These are phyloP conservation scores for Pangasianodon gigas DNA, from an alignment of 2,113 vertebrate species.

Conservation along the genomic window DNA sequence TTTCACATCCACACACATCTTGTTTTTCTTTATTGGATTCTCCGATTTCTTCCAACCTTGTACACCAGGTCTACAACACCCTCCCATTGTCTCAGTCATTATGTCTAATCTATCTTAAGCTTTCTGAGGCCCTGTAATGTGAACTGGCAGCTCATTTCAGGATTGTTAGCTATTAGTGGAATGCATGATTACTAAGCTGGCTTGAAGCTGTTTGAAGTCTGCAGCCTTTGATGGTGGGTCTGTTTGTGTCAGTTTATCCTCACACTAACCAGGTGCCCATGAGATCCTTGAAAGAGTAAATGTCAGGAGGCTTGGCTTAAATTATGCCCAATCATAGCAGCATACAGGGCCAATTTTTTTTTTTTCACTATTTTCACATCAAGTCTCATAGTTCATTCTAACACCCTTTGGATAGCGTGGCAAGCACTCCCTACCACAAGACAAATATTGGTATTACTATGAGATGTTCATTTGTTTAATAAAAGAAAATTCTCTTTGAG, in stretches of 20 bases:
- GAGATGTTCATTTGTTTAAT: not conserved
- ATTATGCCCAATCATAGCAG: slow-evolving; percentile 32
- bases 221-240: slow-evolving; percentile 58
- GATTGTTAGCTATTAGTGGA: slow-evolving; percentile 70
- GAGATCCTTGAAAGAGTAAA: slow-evolving; percentile 35
- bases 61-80: slow-evolving; percentile 42
- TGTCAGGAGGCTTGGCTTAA: slow-evolving; percentile 19
- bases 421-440: not conserved
- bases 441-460: slow-evolving; percentile 7
- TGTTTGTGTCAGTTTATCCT: slow-evolving; percentile 67
- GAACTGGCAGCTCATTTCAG: slow-evolving; percentile 69
- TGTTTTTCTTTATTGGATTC: slow-evolving; percentile 21
- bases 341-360: not conserved
- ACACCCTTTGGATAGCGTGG: not conserved
- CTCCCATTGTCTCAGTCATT: slow-evolving; percentile 51
- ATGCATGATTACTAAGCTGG: slow-evolving; percentile 64
- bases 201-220: slow-evolving; percentile 70
- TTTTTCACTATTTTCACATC: slow-evolving; percentile 22
- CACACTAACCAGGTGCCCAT: slow-evolving; percentile 68
- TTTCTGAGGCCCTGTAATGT: slow-evolving; percentile 61
- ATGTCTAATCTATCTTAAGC: slow-evolving; percentile 58
- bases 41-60: slow-evolving; percentile 11
- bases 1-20: not conserved
- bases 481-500: not conserved
- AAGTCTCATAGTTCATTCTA: not conserved